Evolutionary conservation across 1,140 invertebrate genomes (phyloP).

Genomic region (Lepidurus packardi): DNA sequence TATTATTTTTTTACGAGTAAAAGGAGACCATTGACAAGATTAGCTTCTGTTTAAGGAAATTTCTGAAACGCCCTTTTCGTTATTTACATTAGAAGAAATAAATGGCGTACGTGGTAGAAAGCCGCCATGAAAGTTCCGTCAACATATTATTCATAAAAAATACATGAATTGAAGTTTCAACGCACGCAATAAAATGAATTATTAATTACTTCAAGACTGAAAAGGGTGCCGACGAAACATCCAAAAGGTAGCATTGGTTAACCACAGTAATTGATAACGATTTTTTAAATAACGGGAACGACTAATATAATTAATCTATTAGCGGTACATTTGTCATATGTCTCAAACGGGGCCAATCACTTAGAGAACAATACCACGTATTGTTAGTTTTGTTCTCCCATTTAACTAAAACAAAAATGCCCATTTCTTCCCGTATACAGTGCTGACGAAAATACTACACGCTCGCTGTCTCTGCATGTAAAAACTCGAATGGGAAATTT

Average conservation of each 20-base stretch:
- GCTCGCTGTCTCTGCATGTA: neutral
- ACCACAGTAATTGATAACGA: neutral
- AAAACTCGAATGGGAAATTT: neutral
- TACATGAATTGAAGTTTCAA: too few relatives aligned
- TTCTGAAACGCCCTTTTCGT: too few relatives aligned
- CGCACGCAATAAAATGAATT: too few relatives aligned
- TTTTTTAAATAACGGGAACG: neutral
- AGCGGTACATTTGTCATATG: too few relatives aligned
- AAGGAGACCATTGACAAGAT: neutral
- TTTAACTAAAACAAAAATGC: neutral
- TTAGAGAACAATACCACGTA: neutral
- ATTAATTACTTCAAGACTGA: neutral
- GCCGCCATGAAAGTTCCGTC: too few relatives aligned
- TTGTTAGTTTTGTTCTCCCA: neutral
- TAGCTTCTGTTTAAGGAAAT: too few relatives aligned
- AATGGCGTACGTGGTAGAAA: too few relatives aligned
- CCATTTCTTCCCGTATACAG: constrained; percentile 5
- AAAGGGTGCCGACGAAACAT: neutral
- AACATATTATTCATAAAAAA: too few relatives aligned
- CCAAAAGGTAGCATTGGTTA: neutral
- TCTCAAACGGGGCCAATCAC: too few relatives aligned
- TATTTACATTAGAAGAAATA: too few relatives aligned
- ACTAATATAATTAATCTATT: neutral
- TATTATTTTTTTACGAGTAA: neutral
- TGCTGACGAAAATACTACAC: neutral